Percentiles rank a stretch among this genome's conserved stretches.
Evolutionary conservation across 1,140 invertebrate genomes (phyloP).

Genomic region (Hypothenemus hampei): DNA sequence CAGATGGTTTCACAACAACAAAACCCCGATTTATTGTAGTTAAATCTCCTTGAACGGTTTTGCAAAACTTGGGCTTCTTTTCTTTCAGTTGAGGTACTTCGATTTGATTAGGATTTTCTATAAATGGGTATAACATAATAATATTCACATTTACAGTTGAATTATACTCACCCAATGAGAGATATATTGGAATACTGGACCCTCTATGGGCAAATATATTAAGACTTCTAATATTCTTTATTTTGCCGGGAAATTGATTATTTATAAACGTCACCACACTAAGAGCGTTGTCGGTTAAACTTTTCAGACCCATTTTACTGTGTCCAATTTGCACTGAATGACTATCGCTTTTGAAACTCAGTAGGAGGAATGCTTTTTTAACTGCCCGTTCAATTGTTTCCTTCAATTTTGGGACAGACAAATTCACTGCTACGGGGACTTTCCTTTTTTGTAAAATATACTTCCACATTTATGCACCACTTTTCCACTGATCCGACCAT

Average conservation of each 20-base stretch:
- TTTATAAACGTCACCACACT: constrained; percentile 49
- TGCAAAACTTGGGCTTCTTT: constrained; percentile 54
- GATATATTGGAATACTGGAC: constrained; percentile 56
- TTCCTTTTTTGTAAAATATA: constrained; percentile 56
- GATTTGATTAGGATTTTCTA: constrained; percentile 48
- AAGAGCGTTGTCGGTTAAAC: constrained; percentile 56
- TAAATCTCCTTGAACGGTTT: constrained; percentile 53
- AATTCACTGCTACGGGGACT: constrained; percentile 55
- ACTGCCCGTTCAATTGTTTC: constrained; percentile 54
- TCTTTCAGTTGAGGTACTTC: constrained; percentile 39
- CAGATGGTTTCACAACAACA: constrained; percentile 53
- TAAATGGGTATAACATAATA: constrained; percentile 34
- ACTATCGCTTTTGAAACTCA: constrained; percentile 54
- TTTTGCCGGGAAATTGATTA: constrained; percentile 57
- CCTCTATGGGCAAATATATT: constrained; percentile 49
- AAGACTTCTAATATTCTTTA: constrained; percentile 57
- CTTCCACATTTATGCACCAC: constrained; percentile 57
- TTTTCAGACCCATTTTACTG: constrained; percentile 49
- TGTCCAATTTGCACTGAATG: constrained; percentile 55
- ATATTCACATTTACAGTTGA: not conserved
- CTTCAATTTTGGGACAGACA: constrained; percentile 53
- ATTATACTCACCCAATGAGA: constrained; percentile 54
- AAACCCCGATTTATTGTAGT: constrained; percentile 48
- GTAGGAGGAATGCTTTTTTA: constrained; percentile 51
- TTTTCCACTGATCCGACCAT: constrained; percentile 57